Evolutionary conservation across 2,888 invertebrate genomes (phyloP).

Genomic region (Conomelus anceps): DNA sequence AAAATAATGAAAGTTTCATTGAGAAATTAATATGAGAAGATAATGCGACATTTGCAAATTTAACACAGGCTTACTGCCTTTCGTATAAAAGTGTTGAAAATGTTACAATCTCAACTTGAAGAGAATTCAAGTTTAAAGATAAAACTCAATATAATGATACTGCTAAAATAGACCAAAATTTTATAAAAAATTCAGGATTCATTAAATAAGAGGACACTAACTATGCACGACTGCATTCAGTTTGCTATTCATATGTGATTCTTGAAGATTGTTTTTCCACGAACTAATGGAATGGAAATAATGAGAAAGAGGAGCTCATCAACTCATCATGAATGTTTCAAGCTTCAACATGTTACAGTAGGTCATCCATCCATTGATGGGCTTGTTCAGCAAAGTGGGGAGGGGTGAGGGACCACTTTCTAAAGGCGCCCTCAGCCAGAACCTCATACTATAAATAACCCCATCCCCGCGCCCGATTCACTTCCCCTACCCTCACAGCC

Average conservation of each 20-base stretch:
- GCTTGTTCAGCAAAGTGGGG: not conserved
- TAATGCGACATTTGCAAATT: no score
- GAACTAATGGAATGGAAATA: not conserved
- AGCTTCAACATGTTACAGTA: not conserved
- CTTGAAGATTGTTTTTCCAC: not conserved
- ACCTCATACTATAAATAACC: not conserved
- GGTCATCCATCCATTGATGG: not conserved
- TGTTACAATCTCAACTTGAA: no score
- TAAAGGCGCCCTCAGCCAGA: not conserved
- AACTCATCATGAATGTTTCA: not conserved
- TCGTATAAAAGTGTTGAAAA: no score
- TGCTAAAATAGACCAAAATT: no score
- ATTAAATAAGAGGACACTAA: not conserved
- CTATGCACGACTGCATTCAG: no score
- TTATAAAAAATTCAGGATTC: no score
- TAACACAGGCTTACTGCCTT: no score
- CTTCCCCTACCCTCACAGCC: not conserved
- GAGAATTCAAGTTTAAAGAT: no score
- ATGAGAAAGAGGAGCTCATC: not conserved
- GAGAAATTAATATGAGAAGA: no score
- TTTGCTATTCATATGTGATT: not conserved
- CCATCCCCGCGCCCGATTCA: not conserved
- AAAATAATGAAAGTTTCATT: no score
- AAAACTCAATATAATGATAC: no score
- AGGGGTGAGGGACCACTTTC: not conserved